Evolutionary conservation across 2,797 vertebrate species (phyloP).

Genomic region (Oophaga sylvatica): DNA sequence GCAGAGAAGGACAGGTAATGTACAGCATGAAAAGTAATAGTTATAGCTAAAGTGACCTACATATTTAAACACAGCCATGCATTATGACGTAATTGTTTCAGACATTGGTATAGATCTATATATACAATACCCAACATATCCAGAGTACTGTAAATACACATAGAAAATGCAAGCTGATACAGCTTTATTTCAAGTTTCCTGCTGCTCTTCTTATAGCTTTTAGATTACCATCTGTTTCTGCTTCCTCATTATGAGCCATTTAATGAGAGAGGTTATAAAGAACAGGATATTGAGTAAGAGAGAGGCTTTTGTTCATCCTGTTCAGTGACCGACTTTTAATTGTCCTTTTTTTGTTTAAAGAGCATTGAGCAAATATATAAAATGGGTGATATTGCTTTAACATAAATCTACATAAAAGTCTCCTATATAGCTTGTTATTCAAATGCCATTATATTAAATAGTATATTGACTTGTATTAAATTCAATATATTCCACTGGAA

Average conservation of each 20-base stretch:
- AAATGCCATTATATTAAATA: constrained; percentile 17
- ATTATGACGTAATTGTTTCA: neutral
- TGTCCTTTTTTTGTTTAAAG: constrained; percentile 43
- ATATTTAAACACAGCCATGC: neutral
- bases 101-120: neutral
- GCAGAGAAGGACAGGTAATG: neutral
- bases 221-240: constrained; percentile 59
- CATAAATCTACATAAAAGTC: constrained; percentile 11
- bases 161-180: constrained; percentile 47
- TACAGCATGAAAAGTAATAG: neutral
- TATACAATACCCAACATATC: neutral
- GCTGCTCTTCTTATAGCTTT: constrained; percentile 57
- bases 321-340: constrained; percentile 41
- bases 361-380: constrained; percentile 12
- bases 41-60: neutral
- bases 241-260: constrained; percentile 56
- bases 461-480: neutral
- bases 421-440: neutral
- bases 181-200: constrained; percentile 56
- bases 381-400: neutral
- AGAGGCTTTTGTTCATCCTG: constrained; percentile 50
- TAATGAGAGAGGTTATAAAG: constrained; percentile 55
- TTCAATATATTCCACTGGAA: neutral
- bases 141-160: constrained; percentile 26
- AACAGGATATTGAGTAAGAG: constrained; percentile 55